Base-by-base conservation (phyloP, 2,888 invertebrate species). In the Xiphydria camelus region DNA sequence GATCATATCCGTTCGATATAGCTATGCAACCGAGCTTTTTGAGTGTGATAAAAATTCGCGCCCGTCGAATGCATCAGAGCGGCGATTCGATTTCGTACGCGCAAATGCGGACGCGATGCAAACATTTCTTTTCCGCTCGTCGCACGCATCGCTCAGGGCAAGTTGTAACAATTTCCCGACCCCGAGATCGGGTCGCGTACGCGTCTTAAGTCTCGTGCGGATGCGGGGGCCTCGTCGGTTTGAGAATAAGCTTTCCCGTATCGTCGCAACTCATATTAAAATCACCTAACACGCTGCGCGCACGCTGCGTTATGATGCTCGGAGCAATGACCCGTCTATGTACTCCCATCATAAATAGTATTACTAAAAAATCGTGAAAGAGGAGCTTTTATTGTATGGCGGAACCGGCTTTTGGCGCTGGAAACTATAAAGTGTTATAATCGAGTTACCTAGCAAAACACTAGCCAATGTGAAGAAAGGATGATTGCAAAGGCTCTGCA, bases 241-340 rank as follows among this genome's bases (percentile, higher is more conserved):
- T 94, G 22, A 97, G 79, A 64, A 97, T 96, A 36, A 97, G 81
- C 78, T 95, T 95, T 45, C 96, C 96, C 20, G 94, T 94, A 72
- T 97, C 95, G 71, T 96, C 96, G 77, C 97, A 97, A 17, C 94
- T 94, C 95, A 97, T 96, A 77, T 97, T 97, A 76, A 95, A 97
- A 77, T 97, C 96, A 31, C 88, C 87, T 41, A 97, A 82, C 1
- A 96, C 95, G 38, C 86, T 86, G 47, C 96, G 82, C 32, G 94
- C 94, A 54, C 97, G 82, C 0, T 94, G 88, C 1, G 95, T 94
- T 61, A 97, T 93, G 55, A 97, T 96, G 60, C 93, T 93, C 1
- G 97, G 95, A 3, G 97, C 96, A 53, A 98, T 94, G 7, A 98
- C 96, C 72, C 94, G 83, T 74, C 94, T 91, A 73, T 98, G 98